These are phyloP conservation scores for Malurus alboscapulatus DNA, from an alignment of 2,113 vertebrate species.

Conservation along the genomic window DNA sequence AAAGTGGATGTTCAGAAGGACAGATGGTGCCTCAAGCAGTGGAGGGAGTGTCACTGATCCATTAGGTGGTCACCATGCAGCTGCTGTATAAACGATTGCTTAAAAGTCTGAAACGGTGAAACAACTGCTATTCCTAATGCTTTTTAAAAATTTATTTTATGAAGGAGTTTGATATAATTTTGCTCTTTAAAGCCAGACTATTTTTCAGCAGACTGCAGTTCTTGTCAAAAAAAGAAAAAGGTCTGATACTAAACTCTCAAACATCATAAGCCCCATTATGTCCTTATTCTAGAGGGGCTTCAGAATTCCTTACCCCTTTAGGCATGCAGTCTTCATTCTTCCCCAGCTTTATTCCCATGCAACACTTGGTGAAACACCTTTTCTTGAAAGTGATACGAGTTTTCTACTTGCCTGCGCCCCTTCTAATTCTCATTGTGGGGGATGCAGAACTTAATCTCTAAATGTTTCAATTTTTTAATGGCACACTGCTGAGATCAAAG, in stretches of 20 bases:
- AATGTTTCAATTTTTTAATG: not conserved
- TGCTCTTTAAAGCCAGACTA: not conserved
- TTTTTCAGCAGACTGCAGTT: not conserved
- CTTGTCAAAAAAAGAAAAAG: not conserved
- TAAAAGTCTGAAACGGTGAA: not conserved
- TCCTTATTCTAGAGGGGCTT: not conserved
- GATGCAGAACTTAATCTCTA: not conserved
- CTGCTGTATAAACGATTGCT: not conserved
- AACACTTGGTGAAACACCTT: not conserved
- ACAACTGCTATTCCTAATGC: not conserved
- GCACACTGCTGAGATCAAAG: not conserved
- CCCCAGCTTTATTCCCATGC: rapidly evolving
- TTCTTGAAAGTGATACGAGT: not conserved
- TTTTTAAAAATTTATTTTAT: not conserved
- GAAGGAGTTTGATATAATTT: not conserved
- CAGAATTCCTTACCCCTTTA: not conserved
- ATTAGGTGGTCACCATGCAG: not conserved
- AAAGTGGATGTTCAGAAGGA: not conserved
- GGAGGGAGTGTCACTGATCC: not conserved
- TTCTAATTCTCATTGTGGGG: not conserved
- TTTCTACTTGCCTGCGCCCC: not conserved
- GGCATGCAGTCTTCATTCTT: not conserved
- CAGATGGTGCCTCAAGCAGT: not conserved
- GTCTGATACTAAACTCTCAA: not conserved
- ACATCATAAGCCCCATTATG: not conserved